A percentile compares a stretch with the other conserved stretches of the same genome.
Evolutionary conservation across 2,113 vertebrate genomes (phyloP).

Genomic region (Megalops atlanticus): DNA sequence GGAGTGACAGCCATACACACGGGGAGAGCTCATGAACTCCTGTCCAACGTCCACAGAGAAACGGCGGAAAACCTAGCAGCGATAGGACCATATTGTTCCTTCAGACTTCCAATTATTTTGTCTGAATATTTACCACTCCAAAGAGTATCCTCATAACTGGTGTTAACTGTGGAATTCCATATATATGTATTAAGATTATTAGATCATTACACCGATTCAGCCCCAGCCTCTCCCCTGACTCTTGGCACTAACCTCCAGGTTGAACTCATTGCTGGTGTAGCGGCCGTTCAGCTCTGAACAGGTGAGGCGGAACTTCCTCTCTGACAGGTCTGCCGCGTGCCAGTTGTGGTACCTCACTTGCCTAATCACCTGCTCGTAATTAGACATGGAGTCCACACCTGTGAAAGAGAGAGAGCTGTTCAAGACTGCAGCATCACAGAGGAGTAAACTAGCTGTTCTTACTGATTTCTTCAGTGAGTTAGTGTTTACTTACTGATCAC

Average conservation of each 20-base stretch:
- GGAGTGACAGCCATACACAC: neutral
- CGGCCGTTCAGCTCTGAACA: conserved; percentile 95
- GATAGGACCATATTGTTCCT: too few species aligned
- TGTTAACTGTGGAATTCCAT: too few species aligned
- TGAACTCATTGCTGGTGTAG: conserved; percentile 94
- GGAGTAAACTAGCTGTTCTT: too few species aligned
- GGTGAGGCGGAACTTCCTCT: conserved; percentile 84
- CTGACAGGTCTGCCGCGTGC: conserved; percentile 65
- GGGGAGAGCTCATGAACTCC: too few species aligned
- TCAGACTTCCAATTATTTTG: neutral
- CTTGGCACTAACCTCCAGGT: conserved; percentile 80
- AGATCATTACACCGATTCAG: too few species aligned
- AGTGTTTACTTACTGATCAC: too few species aligned
- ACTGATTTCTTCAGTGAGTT: too few species aligned
- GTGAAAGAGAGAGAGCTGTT: conserved; percentile 1
- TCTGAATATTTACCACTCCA: neutral
- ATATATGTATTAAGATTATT: too few species aligned
- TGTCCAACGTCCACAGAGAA: neutral
- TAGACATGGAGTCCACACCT: conserved; percentile 93
- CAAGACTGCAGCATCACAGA: neutral
- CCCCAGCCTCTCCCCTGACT: neutral
- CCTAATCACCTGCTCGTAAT: conserved; percentile 85
- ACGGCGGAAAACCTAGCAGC: neutral
- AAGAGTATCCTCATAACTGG: neutral
- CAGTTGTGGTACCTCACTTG: conserved; percentile 83